phyloP scores from a whole-genome alignment of 2,113 vertebrate genomes.

The Coregonus clupeaformis region DNA sequence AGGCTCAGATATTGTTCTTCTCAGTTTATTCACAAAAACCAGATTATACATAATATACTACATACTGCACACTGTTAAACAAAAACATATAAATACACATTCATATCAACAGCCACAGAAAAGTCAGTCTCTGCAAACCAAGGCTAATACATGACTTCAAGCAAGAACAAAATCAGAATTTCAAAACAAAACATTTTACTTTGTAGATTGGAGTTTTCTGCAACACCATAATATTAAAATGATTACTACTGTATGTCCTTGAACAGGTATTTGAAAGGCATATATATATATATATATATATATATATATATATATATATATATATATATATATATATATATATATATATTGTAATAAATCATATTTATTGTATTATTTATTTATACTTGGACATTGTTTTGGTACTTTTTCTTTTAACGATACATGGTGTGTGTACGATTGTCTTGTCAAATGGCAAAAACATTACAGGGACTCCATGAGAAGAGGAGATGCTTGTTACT shows the following conservation, averaged over 20 bases:
- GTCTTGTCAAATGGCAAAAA: background rate
- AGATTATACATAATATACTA: conserved; percentile 34
- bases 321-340: background rate
- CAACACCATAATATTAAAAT: background rate
- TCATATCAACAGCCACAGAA: background rate
- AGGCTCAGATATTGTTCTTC: background rate
- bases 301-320: no score
- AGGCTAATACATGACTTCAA: background rate
- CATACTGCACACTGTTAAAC: conserved; percentile 47
- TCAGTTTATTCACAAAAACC: conserved; percentile 41
- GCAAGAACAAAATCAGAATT: background rate
- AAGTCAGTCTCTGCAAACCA: conserved; percentile 6
- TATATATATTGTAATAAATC: no score
- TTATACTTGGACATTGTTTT: background rate
- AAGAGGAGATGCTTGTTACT: background rate
- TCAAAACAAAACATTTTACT: conserved; percentile 24
- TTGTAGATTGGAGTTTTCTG: background rate
- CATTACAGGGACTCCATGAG: background rate
- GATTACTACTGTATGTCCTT: background rate
- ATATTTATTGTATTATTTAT: background rate
- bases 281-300: no score
- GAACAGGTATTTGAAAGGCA: background rate
- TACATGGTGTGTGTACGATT: no score
- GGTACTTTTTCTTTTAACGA: background rate
- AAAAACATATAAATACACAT: conserved; percentile 51